Percentiles rank a stretch among this genome's conserved stretches.
These are phyloP conservation scores for Macquaria australasica DNA, from an alignment of 2,113 vertebrate genomes.

Conservation along the genomic window DNA sequence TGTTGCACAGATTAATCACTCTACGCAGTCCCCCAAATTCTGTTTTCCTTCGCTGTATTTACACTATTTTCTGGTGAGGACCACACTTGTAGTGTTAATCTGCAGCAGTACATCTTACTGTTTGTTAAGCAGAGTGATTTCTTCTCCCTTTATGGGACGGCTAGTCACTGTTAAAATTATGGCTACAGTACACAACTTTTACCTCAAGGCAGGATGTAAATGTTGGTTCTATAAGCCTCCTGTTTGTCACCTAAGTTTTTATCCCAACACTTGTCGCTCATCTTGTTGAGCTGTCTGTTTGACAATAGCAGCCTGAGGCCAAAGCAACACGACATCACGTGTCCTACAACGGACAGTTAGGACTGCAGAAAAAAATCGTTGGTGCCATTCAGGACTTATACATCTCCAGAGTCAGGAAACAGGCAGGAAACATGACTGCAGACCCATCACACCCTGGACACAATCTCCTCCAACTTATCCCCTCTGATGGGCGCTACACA, in stretches of 20 bases:
- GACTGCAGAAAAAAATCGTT: no score
- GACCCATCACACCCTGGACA: no score
- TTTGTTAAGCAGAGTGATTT: neutral
- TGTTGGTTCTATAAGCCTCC: neutral
- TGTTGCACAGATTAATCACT: neutral
- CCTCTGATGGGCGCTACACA: no score
- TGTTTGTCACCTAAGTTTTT: neutral
- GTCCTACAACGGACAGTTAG: no score
- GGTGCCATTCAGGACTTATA: no score
- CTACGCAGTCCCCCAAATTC: neutral
- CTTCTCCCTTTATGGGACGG: neutral
- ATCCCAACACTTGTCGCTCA: neutral
- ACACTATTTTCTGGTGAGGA: neutral
- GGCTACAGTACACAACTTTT: neutral
- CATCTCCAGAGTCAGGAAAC: no score
- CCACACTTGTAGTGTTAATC: neutral
- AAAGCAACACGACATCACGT: no score
- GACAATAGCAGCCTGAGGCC: neutral
- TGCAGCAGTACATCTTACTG: neutral
- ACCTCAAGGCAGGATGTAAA: neutral
- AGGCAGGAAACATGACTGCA: no score
- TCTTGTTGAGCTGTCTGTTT: neutral
- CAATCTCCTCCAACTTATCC: no score
- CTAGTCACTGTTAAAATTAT: constrained; percentile 2
- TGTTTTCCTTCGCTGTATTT: neutral